Evolutionary conservation across 92 coral and sea anemone species (phyloP).

Genomic region (Epizoanthus rinbou): DNA sequence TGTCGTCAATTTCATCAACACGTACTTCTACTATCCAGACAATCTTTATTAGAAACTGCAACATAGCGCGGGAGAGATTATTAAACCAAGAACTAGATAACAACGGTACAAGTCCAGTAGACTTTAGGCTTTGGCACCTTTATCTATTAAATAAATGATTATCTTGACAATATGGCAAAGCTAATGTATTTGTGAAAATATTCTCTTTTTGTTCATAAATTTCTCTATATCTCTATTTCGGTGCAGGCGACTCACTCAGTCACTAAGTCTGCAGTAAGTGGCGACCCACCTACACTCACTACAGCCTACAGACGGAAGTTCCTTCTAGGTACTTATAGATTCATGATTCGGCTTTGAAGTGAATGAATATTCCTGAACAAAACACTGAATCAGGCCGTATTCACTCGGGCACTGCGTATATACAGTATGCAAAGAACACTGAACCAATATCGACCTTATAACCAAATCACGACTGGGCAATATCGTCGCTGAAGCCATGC

Average conservation of each 20-base stretch:
- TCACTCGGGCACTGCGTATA: background rate
- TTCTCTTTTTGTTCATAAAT: too few species aligned
- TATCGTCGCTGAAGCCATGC: background rate
- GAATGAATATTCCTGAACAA: too few species aligned
- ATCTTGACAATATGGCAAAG: background rate
- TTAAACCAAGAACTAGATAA: background rate
- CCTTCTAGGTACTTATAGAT: too few species aligned
- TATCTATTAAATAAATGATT: background rate
- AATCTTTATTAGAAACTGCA: background rate
- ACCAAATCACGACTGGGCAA: background rate
- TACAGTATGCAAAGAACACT: too few species aligned
- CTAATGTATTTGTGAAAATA: too few species aligned
- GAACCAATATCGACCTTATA: constrained; percentile 8
- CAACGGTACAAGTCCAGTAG: background rate
- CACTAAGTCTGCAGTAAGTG: too few species aligned
- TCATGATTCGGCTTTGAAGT: too few species aligned
- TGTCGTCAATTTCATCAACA: background rate
- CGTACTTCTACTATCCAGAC: background rate
- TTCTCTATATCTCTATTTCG: too few species aligned
- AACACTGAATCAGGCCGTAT: background rate
- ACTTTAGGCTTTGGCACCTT: background rate
- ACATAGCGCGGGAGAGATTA: background rate
- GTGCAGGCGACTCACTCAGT: too few species aligned
- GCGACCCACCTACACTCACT: too few species aligned
- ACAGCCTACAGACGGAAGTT: too few species aligned